Base-by-base conservation (phyloP, 1,140 invertebrate genomes). In the Sycobia sp. region DNA sequence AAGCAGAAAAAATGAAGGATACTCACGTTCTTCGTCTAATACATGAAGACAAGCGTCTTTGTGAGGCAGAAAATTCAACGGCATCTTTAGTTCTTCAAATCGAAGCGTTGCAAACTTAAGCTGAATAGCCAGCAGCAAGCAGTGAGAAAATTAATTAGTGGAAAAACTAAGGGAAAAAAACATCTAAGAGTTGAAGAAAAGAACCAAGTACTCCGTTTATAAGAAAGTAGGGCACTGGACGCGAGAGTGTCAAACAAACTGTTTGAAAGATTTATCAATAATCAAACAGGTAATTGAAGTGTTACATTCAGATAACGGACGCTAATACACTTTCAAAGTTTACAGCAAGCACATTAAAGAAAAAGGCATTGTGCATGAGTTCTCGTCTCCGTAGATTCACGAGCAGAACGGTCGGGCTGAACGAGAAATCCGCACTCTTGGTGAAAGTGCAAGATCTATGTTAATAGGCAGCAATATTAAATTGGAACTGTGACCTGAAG, bases 401-500 rank as follows among this genome's bases (percentile, higher is more conserved):
- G 67, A 80, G 65, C 74, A 78, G 67, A 79, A 79, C 55, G 74
- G 75, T 9, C 39, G 69, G 4, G 67, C 71, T 29, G 79, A 83
- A 62, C 55, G 76, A 50, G 71, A 74, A 36, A 77, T 81, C 64
- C 57, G 80, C 23, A 79, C 76, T 4, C 57, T 82, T 16, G 62
- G 74, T 8, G 76, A 83, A 57, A 71, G 57, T 59, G 79, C 79
- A 7, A 49, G 74, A 36, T 55, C 71, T 23, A 76, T 83, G 76
- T 38, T 82, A 8, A 44, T 68, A 23, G 64, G 67, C 13, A 65
- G 71, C 20, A 60, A 76, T n/a, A 50, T 84, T 25, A 61, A 69
- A 36, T 62, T 72, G 39, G 46, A 67, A 3, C 71, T 79, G 32
- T 85, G 79, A 81, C 73, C 73, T 8, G 80, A 84, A 74, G 80